Conservation (phyloP, 2,113 vertebrate species). For the Halcyon senegalensis region DNA sequence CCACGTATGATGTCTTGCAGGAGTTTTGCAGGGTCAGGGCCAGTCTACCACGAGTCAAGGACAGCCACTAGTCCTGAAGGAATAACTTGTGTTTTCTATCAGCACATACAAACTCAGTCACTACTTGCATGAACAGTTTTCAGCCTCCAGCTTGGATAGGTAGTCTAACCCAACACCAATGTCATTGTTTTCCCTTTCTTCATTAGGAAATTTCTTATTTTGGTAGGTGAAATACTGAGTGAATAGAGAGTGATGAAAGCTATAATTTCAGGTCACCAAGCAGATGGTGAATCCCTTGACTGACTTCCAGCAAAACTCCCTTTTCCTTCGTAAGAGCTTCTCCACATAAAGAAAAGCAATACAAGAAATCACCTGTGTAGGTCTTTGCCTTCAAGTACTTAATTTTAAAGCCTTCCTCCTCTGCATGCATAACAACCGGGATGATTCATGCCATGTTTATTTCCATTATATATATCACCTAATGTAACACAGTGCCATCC, state of each 20-base stretch:
- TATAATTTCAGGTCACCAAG: neutral
- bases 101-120: neutral
- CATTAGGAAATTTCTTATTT: neutral
- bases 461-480: neutral
- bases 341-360: neutral
- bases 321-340: neutral
- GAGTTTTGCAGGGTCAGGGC: neutral
- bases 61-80: neutral
- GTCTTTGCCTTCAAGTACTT: neutral
- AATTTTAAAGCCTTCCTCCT: neutral
- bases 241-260: neutral
- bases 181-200: neutral
- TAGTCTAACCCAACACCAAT: neutral
- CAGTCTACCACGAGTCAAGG: neutral
- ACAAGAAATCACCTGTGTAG: neutral
- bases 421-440: neutral
- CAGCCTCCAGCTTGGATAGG: neutral
- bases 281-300: neutral
- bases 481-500: neutral
- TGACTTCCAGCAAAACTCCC: neutral
- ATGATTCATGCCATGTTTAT: neutral
- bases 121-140: neutral
- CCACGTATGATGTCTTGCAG: fast-evolving
- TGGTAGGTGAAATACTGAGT: neutral
- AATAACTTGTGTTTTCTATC: neutral